Base-by-base conservation (phyloP, 1,140 invertebrate species). In the Sitobion miscanthi region DNA sequence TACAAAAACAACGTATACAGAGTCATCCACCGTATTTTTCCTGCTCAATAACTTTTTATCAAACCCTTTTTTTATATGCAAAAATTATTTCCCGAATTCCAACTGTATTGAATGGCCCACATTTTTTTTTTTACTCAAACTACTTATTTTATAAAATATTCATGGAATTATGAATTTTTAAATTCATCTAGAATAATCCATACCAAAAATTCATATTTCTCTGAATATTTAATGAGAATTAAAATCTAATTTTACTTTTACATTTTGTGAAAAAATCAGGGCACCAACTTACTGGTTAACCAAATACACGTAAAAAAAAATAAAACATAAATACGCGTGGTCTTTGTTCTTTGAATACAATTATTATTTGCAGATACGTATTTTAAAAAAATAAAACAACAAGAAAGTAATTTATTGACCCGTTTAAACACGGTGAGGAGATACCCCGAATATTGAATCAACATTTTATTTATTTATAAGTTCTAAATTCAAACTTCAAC, bases 171-270 rank as follows among this genome's bases (percentile, higher is more conserved):
- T 77, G 62, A 77, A 77, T 77, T 77, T 54, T 77, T 17, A 77
- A 77, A 35, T 35, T 77, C n/a, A n/a, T 77, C 62, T n/a, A 77
- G 62, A n/a, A 77, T 77, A 77, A n/a, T 20, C 30, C 11, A 77
- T 54, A 54, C 52, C 52, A 6, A 77, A 77, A 77, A n/a, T 77
- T 77, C n/a, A 77, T 17, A n/a, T 77, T 77, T 77, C n/a, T 35
- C 14, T n/a, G n/a, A 77, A 77, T 77, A 77, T 77, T 77, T 77
- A 77, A 77, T n/a, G 62, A 77, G 62, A 77, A 77, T 77, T 77
- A n/a, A 77, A 77, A 77, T 77, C 11, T 77, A 77, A 77, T n/a
- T n/a, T n/a, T 77, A 77, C 30, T 77, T 77, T n/a, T 17, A n/a
- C n/a, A n/a, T 17, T 77, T 35, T 4, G 14, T 77, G 14, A 30